Base-by-base conservation (phyloP, 1,140 invertebrate species). In the Drosophila tristis region DNA sequence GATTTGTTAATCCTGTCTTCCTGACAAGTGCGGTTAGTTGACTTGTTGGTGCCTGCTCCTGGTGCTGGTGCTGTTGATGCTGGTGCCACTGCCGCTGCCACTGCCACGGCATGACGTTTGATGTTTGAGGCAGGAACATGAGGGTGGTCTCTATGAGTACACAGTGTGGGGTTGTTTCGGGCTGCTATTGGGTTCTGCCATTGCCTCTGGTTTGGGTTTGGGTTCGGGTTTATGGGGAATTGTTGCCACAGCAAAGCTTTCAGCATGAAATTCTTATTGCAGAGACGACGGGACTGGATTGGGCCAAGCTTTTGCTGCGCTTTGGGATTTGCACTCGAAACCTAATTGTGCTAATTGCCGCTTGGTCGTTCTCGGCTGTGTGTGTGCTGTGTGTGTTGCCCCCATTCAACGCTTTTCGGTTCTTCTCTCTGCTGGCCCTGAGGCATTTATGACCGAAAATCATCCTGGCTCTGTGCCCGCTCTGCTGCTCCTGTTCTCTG, bases 11-110 rank as follows among this genome's bases (percentile, higher is more conserved):
- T 90, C 86, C 89, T 89, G 89, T 91, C 89, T 91, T 89, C 78
- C 84, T 91, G 89, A 91, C 89, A 91, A 91, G 89, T 91, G 89
- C 84, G 89, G 89, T 91, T 91, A 89, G 89, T 91, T 90, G 85
- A 90, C 66, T 84, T 89, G 78, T 84, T 84, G 71, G 68, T 87
- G 66, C 15, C 61, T 58, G 71, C n/a, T 61, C 47, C 35, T 63
- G 56, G 9, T 55, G 66, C 2, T 67, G 70, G 13, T 57, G 58
- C 20, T 16, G 16, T 16, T 16, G 16, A 16, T 16, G 16, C 2
- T 67, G 70, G 15, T 57, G 58, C 20, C 44, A 45, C 25, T 74
- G 49, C 49, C 39, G 59, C 39, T 64, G 53, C 31, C 57, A 11
- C 15, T 54, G 49, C 47, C 42, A 51, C 59, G 1, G 20, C 20